Evolutionary conservation across 2,797 vertebrate genomes (phyloP), one percentile per base, ranked within the genome.

Genomic region (Myotis planiceps): DNA sequence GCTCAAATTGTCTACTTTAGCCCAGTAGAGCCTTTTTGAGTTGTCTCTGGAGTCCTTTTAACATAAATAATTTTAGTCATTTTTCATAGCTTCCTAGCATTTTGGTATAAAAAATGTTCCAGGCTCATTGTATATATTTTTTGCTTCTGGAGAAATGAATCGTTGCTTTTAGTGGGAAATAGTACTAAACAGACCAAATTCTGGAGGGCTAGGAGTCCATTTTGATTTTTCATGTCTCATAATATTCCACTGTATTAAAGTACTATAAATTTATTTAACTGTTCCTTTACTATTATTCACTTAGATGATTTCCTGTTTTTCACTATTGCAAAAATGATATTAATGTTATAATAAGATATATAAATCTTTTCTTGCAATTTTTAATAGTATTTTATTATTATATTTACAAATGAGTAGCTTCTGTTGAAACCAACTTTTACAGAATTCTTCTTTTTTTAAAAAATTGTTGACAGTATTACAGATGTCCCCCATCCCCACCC

Each of bases 331-430:
- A 47, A 55, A 80, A 51, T 34, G 32, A 53, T 71, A 74, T 79
- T 37, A 74, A 79, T 83, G 9, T 80, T 80, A 39, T 39, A 39
- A 3, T 68, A 53, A 81, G 15, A 75, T 53, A 51, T 7, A 34
- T 45, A 53, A 13, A 92, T 78, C 19, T 92, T 92, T 65, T 55
- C 53, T 25, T 55, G 53, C 53, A 25, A 55, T 25, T 55, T 55
- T 55, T 55, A 55, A 25, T 51, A 75, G n/a, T 32, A 60, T 5
- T 65, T 84, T n/a, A 21, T 83, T n/a, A 21, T 80, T 69, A 25
- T 68, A 91, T 71, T 88, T 55, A 9, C 53, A 55, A 53, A 81
- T 80, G 63, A 88, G 25, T 81, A 85, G 23, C 87, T 88, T 96
- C 66, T 75, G 51, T 76, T 72, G 32, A 74, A 91, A 60, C 15